phyloP scores from a whole-genome alignment of 2,888 invertebrate genomes.

The Argyresthia albistria region DNA sequence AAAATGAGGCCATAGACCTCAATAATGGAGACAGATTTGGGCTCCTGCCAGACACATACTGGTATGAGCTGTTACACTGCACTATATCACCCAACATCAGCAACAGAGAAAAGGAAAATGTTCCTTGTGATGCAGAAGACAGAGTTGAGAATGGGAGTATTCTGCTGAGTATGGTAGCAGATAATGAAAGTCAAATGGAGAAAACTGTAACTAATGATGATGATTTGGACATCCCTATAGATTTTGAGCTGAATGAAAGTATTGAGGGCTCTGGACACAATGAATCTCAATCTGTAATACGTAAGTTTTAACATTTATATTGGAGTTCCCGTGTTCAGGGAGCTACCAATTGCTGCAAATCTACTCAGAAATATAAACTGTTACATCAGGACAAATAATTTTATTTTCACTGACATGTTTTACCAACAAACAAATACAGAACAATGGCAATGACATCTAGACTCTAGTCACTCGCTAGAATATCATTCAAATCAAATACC shows the following conservation, averaged over 20 bases:
- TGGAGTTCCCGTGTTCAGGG: no score
- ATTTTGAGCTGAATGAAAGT: not conserved
- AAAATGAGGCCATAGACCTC: slow-evolving; percentile 34
- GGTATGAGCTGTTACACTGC: slow-evolving; percentile 52
- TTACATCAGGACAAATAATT: no score
- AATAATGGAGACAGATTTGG: slow-evolving; percentile 65
- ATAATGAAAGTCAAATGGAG: slow-evolving; percentile 1
- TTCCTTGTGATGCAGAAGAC: not conserved
- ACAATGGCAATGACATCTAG: no score
- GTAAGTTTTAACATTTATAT: no score
- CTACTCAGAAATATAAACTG: no score
- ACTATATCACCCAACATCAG: not conserved
- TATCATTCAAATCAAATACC: no score
- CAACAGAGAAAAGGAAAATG: not conserved
- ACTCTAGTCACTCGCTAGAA: no score
- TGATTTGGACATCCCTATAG: slow-evolving; percentile 2
- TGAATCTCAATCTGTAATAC: slow-evolving; percentile 26
- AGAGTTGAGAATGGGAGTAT: not conserved
- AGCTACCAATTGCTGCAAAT: no score
- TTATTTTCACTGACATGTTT: no score
- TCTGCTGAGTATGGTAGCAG: no score
- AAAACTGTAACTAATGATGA: not conserved
- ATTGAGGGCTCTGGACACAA: not conserved
- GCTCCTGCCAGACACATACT: slow-evolving; percentile 56
- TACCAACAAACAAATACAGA: no score